Evolutionary conservation across 2,113 vertebrate genomes (phyloP), one percentile per base, ranked within the genome.

Genomic region (Mus musculus): DNA sequence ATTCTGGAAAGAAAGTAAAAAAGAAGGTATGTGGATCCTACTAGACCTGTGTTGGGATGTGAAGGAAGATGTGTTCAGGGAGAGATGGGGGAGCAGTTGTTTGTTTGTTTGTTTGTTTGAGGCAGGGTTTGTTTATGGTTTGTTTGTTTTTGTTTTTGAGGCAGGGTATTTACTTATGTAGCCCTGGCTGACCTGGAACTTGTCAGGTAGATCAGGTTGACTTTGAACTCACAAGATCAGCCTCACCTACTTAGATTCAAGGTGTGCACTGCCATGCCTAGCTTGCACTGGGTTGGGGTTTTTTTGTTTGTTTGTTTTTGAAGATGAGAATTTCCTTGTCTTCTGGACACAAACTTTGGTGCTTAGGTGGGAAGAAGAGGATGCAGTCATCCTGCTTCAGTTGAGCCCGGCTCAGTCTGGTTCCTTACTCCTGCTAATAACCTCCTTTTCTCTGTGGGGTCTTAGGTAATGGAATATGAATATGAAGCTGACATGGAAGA

Each of bases 401-500:
- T 69, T 93, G 59, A 49, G 46, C 4, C 73, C 19, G 63, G 16
- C 81, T 54, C 42, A 77, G 85, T 9, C 20, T 88, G 77, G 46
- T 33, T 95, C 39, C 75, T 87, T 96, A 52, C 90, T 96, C 96
- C 81, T 96, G n/a, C 93, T 98, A 92, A 98, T 98, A 92, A 98
- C 16, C 33, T 88, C 42, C 97, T 91, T 98, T 36, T 98, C 90
- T 97, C 89, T 36, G 89, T 46, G 96, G 92, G 10, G 10, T 78
- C 76, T 65, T 97, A 99, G 99, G 98, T 99, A 80, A 99, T 99
- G 96, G 99, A 99, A 91, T 99, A 99, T 3, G 99, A 99, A 97
- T 99, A 99, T 87, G 99, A 99, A 97, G 99, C 99, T 7, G 99
- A 99, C 94, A 99, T 99, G 99, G 99, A 99, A 96, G 99, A 99